phyloP scores from a whole-genome alignment of 2,888 invertebrate species.

The Galerucella calmariensis region DNA sequence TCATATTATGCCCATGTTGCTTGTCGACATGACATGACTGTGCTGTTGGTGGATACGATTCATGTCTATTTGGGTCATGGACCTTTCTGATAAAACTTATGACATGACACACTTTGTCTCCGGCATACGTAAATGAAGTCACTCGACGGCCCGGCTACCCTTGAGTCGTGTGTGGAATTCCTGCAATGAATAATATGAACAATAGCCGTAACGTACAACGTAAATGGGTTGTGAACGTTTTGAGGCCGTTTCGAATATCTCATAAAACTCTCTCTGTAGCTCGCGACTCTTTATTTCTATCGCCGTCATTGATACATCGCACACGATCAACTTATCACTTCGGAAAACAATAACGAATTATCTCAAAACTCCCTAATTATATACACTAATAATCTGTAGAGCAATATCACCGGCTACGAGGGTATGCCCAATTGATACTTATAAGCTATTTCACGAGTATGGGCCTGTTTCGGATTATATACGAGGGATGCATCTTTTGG shows the following conservation, averaged over 20 bases:
- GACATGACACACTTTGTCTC: constrained; percentile 43
- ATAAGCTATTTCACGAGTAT: too few species aligned
- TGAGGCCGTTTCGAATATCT: constrained; percentile 12
- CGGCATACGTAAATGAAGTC: constrained; percentile 44
- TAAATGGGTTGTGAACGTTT: constrained; percentile 30
- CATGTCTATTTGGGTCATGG: constrained; percentile 55
- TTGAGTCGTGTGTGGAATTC: constrained; percentile 36
- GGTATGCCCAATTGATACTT: too few species aligned
- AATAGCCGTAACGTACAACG: constrained; percentile 36
- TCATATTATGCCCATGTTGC: constrained; percentile 44
- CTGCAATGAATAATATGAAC: constrained; percentile 22
- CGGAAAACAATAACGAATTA: not conserved
- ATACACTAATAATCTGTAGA: too few species aligned
- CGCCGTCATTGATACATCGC: not conserved
- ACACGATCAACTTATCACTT: not conserved
- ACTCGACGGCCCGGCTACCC: constrained; percentile 28
- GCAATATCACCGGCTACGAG: too few species aligned
- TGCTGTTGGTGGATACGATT: constrained; percentile 37
- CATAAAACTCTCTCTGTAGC: not conserved
- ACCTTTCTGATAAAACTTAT: constrained; percentile 53
- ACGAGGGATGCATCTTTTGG: too few species aligned
- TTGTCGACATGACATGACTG: constrained; percentile 18
- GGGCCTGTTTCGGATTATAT: too few species aligned
- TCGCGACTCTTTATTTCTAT: not conserved
- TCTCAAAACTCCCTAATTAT: too few species aligned